Conservation (phyloP, 2,888 invertebrate genomes). For the Caenorhabditis imperialis region DNA sequence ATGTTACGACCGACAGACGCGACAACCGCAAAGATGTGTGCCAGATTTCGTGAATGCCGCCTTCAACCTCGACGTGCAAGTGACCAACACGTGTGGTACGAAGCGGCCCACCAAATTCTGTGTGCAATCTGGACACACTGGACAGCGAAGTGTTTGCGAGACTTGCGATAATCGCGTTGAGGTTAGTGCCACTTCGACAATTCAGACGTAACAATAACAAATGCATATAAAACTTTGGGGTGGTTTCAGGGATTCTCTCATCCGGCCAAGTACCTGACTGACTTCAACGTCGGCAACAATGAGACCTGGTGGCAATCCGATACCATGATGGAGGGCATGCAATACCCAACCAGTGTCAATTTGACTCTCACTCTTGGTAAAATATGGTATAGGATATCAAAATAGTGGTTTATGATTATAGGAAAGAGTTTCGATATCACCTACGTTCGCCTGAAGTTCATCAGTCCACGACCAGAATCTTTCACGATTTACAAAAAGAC, state of each 20-base stretch:
- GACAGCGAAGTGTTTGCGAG: slow-evolving; percentile 76
- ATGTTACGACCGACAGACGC: slow-evolving; percentile 68
- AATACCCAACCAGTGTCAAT: slow-evolving; percentile 92
- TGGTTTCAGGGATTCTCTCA: slow-evolving; percentile 67
- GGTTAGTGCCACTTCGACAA: slow-evolving; percentile 48
- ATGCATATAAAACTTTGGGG: too few species aligned
- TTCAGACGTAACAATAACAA: too few species aligned
- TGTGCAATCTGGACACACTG: slow-evolving; percentile 87
- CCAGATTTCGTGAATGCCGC: slow-evolving; percentile 98
- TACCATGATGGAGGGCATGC: slow-evolving; percentile 94
- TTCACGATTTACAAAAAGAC: slow-evolving; percentile 92
- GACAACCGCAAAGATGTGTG: slow-evolving; percentile 83
- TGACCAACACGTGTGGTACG: slow-evolving; percentile 95
- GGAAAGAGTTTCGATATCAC: slow-evolving; percentile 97
- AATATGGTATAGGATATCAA: slow-evolving; percentile 2
- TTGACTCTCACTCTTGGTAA: slow-evolving; percentile 89
- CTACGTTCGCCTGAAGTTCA: slow-evolving; percentile 92
- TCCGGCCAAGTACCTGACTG: slow-evolving; percentile 84
- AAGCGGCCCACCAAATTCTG: slow-evolving; percentile 86
- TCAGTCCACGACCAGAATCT: slow-evolving; percentile 95
- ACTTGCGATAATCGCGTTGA: slow-evolving; percentile 72
- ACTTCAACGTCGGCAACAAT: slow-evolving; percentile 90
- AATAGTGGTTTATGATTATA: slow-evolving; percentile 80
- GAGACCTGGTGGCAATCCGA: slow-evolving; percentile 98
- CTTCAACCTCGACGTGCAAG: slow-evolving; percentile 89